phyloP scores from a whole-genome alignment of 2,113 vertebrate species.

The Tupaia tana region DNA sequence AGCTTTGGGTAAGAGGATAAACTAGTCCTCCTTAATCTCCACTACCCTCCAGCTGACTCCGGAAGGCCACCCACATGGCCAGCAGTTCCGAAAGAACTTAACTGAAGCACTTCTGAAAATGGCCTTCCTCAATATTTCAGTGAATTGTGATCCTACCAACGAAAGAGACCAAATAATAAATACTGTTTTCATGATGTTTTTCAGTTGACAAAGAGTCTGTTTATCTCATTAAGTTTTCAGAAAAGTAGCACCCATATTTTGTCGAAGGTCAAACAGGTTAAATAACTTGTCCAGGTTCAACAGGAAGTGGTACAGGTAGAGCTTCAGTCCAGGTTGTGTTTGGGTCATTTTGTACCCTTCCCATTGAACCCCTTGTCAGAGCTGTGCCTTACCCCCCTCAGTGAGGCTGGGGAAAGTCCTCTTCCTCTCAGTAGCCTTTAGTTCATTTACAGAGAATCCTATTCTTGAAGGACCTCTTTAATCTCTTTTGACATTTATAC shows the following conservation, averaged over 20 bases:
- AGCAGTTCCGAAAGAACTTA: not conserved
- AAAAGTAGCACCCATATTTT: not conserved
- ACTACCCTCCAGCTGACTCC: not conserved
- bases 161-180: not conserved
- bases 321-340: not conserved
- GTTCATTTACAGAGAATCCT: not conserved
- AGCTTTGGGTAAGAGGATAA: constrained; percentile 69
- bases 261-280: not conserved
- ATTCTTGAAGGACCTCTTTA: not conserved
- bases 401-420: not conserved
- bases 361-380: not conserved
- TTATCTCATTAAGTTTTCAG: not conserved
- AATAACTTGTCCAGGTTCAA: not conserved
- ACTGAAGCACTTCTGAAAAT: not conserved
- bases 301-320: not conserved
- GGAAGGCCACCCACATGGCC: not conserved
- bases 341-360: not conserved
- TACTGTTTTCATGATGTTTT: not conserved
- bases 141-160: not conserved
- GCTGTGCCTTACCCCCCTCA: not conserved
- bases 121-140: not conserved
- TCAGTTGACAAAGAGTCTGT: not conserved
- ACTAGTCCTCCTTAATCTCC: constrained; percentile 16
- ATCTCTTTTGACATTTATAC: not conserved
- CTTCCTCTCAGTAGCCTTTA: not conserved